Base-by-base conservation (phyloP, 2,797 vertebrate genomes). In the Fundulus diaphanus region DNA sequence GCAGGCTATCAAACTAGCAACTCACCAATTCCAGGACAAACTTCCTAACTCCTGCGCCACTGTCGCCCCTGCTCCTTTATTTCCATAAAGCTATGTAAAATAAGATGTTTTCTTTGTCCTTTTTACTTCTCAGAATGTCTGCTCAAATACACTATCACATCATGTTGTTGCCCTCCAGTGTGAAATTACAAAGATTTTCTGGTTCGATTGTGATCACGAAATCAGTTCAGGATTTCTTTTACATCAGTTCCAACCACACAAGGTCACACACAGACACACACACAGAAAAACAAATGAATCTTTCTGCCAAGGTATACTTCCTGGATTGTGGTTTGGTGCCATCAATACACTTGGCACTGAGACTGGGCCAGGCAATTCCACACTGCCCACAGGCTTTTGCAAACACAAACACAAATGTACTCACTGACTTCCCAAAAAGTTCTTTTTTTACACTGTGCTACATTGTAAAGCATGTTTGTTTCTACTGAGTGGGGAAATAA, bases 271-370 rank as follows among this genome's bases (percentile, higher is more conserved):
- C 72, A 79, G 20, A 67, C 22, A 72, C 48, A 82, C 20, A 74
- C 7, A 72, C 3, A 83, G 0, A 56, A 22, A 73, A 44, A 78
- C 20, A 84, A 37, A 77, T 31, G 48, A 61, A 57, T 59, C 75
- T 72, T 35, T 74, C 83, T 87, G 86, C 84, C 83, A 89, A 83
- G 81, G 81, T 83, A 77, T 74, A 82, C 79, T 83, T 87, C 72
- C 74, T 86, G 88, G 68, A 29, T 88, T 74, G 73, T 78, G 75
- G 78, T 87, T 85, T 77, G 79, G 82, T 85, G 84, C 72, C 80
- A 89, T 89, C 78, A 67, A 80, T 88, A 79, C 79, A 78, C 80
- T 87, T 90, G 82, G 82, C 83, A 75, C 78, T 80, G 82, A 84
- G 70, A 85, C 73, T 59, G 56, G 73, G 65, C 77, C 70, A 81